Percentiles rank a stretch among this genome's conserved stretches.
Evolutionary conservation across 1,140 invertebrate species (phyloP).

Genomic region (Centruroides sculpturatus): DNA sequence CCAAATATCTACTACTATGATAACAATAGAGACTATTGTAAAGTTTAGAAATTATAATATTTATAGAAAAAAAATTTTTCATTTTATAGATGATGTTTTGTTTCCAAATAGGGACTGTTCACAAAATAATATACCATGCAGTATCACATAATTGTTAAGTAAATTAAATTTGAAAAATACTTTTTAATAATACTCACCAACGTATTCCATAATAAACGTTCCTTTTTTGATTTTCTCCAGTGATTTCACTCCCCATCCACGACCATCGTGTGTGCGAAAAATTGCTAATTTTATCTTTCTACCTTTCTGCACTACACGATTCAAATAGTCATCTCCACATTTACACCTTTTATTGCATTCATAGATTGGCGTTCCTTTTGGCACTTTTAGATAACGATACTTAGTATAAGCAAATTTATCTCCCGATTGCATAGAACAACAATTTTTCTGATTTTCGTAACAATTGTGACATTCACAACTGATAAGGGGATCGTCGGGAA

Average conservation of each 20-base stretch:
- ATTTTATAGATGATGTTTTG: no score
- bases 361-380: slow-evolving; percentile 66
- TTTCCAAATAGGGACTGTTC: no score
- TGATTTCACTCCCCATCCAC: slow-evolving; percentile 86
- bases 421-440: slow-evolving; percentile 31
- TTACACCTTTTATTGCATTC: slow-evolving; percentile 81
- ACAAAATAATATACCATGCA: no score
- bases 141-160: no score
- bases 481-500: slow-evolving; percentile 58
- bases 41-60: no score
- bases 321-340: slow-evolving; percentile 57
- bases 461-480: slow-evolving; percentile 64
- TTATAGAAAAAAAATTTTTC: no score
- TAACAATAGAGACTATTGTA: no score
- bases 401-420: slow-evolving; percentile 54
- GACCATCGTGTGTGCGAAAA: slow-evolving; percentile 68
- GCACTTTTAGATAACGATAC: slow-evolving; percentile 43
- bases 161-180: no score
- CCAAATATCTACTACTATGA: no score
- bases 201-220: slow-evolving; percentile 76
- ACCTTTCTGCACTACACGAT: slow-evolving; percentile 77
- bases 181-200: no score
- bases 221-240: slow-evolving; percentile 51
- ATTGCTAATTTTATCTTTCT: slow-evolving; percentile 58
- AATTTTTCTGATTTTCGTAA: slow-evolving; percentile 22